phyloP scores from a whole-genome alignment of 2,888 invertebrate species.

The Xylota segnis region DNA sequence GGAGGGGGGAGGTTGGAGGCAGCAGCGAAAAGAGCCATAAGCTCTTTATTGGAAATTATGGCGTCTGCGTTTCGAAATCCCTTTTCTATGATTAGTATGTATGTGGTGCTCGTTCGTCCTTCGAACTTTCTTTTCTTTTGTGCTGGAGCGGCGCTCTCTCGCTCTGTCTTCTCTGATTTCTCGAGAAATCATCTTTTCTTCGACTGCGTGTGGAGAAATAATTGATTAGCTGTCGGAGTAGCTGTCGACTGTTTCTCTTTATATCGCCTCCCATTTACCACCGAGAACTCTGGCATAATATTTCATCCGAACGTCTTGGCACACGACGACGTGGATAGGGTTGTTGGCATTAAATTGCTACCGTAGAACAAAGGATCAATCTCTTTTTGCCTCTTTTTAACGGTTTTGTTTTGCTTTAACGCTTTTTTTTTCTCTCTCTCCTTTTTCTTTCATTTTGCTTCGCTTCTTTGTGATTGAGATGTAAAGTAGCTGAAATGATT shows the following conservation, averaged over 20 bases:
- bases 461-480: constrained; percentile 61
- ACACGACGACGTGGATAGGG: constrained; percentile 56
- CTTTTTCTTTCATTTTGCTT: constrained; percentile 2
- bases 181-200: constrained; percentile 69
- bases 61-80: constrained; percentile 76
- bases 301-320: constrained; percentile 60
- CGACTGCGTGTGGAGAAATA: constrained; percentile 75
- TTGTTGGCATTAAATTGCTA: constrained; percentile 75
- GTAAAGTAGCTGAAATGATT: constrained; percentile 69
- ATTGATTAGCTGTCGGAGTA: constrained; percentile 76
- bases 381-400: constrained; percentile 25
- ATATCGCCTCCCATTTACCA: constrained; percentile 74
- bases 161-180: not conserved
- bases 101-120: constrained; percentile 55
- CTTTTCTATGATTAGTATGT: constrained; percentile 67
- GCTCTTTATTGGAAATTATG: constrained; percentile 77
- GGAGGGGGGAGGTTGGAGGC: not conserved
- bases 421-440: constrained; percentile 9
- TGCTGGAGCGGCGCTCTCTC: constrained; percentile 23
- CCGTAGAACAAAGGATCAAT: constrained; percentile 77
- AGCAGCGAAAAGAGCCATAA: constrained; percentile 61
- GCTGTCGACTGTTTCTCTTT: constrained; percentile 76
- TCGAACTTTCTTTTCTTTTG: constrained; percentile 63
- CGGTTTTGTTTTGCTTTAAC: constrained; percentile 19
- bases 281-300: constrained; percentile 48